Evolutionary conservation across 1,140 invertebrate species (phyloP), one percentile per base, ranked within the genome.

Genomic region (Drosophila grimshawi): DNA sequence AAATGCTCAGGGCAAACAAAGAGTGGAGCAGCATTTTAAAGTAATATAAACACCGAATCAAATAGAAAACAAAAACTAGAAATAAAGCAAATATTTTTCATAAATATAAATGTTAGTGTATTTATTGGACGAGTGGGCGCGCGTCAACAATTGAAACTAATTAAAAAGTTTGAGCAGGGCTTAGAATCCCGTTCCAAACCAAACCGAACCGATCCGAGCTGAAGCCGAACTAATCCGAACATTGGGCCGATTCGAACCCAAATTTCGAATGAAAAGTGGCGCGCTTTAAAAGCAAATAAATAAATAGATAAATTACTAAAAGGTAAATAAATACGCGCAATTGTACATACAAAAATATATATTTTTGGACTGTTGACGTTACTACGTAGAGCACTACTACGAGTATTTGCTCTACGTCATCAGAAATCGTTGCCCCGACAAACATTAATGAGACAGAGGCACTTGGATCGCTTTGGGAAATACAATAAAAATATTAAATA

Each of bases 301-400:
- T 88, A 86, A 83, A 86, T 86, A 86, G 83, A 86, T 86, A 86
- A 86, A 86, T 88, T 81, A 88, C 85, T 89, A 88, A 89, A 86
- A 88, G 77, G 85, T 88, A 89, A 89, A 88, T 83, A 88, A 89
- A 89, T 88, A 86, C 66, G 33, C 55, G 57, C 45, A 65, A 48
- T n/a, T 43, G 10, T 43, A 71, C 66, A 64, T 48, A 46, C 59
- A 69, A 65, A 55, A 45, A 79, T 59, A 52, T 59, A 82, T 65
- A 78, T 83, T 89, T 88, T 88, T 88, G 69, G 83, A 73, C 83
- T 83, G 80, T 39, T 81, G 79, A 64, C 60, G 51, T 81, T 81
- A 74, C 69, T 80, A 80, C 74, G 71, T 65, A 78, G 55, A 51
- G 65, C 72, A 49, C 73, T 81, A 53, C 78, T 71, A 78, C 75